Base-by-base conservation (phyloP, 23 tunicate genomes). In the Halocynthia roretzi region DNA sequence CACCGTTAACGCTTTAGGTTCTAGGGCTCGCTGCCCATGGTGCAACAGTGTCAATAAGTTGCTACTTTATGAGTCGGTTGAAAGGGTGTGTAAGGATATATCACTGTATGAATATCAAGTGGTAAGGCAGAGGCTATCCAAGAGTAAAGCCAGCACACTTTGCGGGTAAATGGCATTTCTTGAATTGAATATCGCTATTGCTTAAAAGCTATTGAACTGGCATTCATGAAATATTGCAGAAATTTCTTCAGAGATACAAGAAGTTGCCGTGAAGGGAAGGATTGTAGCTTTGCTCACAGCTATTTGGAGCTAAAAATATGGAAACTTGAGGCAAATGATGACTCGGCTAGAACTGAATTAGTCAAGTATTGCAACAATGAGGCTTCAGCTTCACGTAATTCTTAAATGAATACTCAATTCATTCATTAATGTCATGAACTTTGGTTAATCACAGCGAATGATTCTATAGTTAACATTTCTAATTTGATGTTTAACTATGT, bases 261-360 rank as follows among this genome's bases (percentile, higher is more conserved):
- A 7, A 14, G 23, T 14, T 74, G 78, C 31, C 50, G 56, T 54
- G 23, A 18, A 53, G 60, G 56, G 18, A 50, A 50, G 5, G 56
- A 52, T 7, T 74, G 78, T 64, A 54, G 61, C 12, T 74, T 74
- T 74, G 78, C 56, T 74, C 78, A 74, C 18, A 74, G 64, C 8
- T 74, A 74, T 18, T 6, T 50, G 31, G 78, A 74, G 22, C 55
- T 74, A 64, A 52, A 10, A 21, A 48, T 74, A 10, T 74, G 78
- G 78, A 74, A 4, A 14, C 23, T 21, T 40, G 78, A 74, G n/a
- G 55, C 78, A 2, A 20, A 31, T 31, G 44, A 31, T 31, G 44
- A 31, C 44, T 31, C 44, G 44, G 44, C 44, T 31, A 31, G 44
- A 31, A 31, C 44, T 31, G 44, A 31, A 31, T 31, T 31, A 31